Evolutionary conservation across 2,888 invertebrate species (phyloP).

Genomic region (Epicampocera succincta): DNA sequence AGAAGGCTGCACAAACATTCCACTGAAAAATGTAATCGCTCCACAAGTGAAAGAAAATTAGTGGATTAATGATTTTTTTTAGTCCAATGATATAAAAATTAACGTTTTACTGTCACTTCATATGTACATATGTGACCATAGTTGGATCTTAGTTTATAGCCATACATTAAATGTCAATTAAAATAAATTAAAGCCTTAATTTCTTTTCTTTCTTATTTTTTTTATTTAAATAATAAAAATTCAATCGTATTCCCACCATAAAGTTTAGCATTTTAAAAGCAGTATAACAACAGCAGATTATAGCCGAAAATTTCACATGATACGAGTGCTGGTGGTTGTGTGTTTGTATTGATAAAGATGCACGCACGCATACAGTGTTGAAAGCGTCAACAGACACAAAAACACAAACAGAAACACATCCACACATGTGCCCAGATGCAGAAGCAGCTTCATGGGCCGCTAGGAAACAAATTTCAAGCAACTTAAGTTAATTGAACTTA

Average conservation of each 20-base stretch:
- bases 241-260: conserved; percentile 41
- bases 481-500: conserved; percentile 65
- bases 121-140: conserved; percentile 4
- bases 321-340: conserved; percentile 12
- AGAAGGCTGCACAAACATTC: too few relatives aligned
- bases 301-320: conserved; percentile 4
- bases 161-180: conserved; percentile 40
- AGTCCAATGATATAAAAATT: too few relatives aligned
- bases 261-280: conserved; percentile 29
- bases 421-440: not conserved
- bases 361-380: not conserved
- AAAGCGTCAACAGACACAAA: not conserved
- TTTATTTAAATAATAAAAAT: conserved; percentile 31
- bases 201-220: conserved; percentile 1
- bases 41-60: too few relatives aligned
- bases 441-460: conserved; percentile 4
- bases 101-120: too few relatives aligned
- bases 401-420: not conserved
- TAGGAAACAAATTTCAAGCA: conserved; percentile 63
- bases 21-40: too few relatives aligned
- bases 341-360: not conserved
- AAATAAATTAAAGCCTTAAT: conserved; percentile 23
- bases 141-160: conserved; percentile 11
- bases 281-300: conserved; percentile 13
- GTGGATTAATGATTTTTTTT: too few relatives aligned